A percentile compares a stretch with the other conserved stretches of the same genome.
phyloP scores from a whole-genome alignment of 2,113 vertebrate genomes.

The Dicrurus megarhynchus region DNA sequence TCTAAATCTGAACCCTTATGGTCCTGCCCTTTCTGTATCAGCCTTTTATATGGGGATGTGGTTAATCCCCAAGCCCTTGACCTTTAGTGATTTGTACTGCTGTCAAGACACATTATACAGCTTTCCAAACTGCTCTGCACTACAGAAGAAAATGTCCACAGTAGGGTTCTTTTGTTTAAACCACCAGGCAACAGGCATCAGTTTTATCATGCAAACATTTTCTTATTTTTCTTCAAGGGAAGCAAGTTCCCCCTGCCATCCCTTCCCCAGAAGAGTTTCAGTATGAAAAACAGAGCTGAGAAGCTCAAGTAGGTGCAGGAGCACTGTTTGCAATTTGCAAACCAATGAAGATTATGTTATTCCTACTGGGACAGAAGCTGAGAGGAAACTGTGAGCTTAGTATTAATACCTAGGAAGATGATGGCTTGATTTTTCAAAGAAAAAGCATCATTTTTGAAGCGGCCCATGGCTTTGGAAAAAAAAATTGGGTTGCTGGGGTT shows the following conservation, averaged over 20 bases:
- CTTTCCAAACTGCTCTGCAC: slow-evolving; percentile 20
- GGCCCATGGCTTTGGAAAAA: background rate
- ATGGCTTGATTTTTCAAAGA: background rate
- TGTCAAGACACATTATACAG: slow-evolving; percentile 50
- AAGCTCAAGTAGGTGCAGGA: background rate
- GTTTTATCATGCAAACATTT: slow-evolving; percentile 32
- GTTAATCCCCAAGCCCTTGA: slow-evolving; percentile 57
- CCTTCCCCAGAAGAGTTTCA: background rate
- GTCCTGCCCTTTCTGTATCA: slow-evolving; percentile 36
- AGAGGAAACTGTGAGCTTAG: slow-evolving; percentile 5
- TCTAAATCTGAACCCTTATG: background rate
- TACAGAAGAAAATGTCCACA: slow-evolving; percentile 15
- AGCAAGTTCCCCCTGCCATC: background rate
- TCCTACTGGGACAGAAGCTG: slow-evolving; percentile 4
- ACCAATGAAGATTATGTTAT: background rate
- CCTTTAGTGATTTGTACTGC: slow-evolving; percentile 53
- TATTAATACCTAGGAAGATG: slow-evolving; percentile 9
- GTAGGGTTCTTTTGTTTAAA: slow-evolving; percentile 34
- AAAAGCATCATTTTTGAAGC: background rate
- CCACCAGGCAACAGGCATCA: background rate
- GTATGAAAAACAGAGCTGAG: background rate
- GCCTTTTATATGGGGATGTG: slow-evolving; percentile 5
- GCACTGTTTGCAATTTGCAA: background rate
- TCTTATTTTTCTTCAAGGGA: background rate
- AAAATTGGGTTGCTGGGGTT: background rate